Conservation (phyloP, 2,797 vertebrate genomes). For the Peromyscus aztecus region DNA sequence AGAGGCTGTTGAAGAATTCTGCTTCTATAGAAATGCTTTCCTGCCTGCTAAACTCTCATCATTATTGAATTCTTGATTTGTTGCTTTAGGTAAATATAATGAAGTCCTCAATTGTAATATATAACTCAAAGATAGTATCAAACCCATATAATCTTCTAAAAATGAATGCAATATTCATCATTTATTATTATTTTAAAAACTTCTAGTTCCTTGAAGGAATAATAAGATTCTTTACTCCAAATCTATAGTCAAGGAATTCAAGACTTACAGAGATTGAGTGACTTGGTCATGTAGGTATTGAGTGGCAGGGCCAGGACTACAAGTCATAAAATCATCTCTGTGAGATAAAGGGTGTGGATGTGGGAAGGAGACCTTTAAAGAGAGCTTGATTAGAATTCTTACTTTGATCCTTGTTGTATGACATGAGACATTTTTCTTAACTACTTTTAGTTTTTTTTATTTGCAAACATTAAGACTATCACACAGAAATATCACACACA, state of each 20-base stretch:
- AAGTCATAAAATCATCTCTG: neutral
- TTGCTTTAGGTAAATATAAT: constrained; percentile 32
- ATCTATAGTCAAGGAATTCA: constrained; percentile 39
- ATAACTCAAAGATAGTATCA: neutral
- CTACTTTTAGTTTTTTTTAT: neutral
- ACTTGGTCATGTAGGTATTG: neutral
- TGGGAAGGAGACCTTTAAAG: neutral
- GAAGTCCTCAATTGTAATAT: neutral
- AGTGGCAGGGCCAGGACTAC: neutral
- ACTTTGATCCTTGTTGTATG: constrained; percentile 16
- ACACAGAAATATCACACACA: neutral
- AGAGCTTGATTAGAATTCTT: neutral
- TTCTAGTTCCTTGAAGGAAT: constrained; percentile 12
- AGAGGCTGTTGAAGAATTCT: neutral
- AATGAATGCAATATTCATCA: neutral
- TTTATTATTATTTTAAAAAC: neutral
- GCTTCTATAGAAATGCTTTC: constrained; percentile 47
- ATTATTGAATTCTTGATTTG: neutral
- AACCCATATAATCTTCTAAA: neutral
- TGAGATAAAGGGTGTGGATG: neutral
- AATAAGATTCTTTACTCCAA: neutral
- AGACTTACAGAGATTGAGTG: neutral
- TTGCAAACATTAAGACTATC: constrained; percentile 37
- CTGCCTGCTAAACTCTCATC: neutral
- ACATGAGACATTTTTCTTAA: constrained; percentile 19